Evolutionary conservation across 2,888 invertebrate species (phyloP).

Genomic region (Ornithoptera alexandrae): DNA sequence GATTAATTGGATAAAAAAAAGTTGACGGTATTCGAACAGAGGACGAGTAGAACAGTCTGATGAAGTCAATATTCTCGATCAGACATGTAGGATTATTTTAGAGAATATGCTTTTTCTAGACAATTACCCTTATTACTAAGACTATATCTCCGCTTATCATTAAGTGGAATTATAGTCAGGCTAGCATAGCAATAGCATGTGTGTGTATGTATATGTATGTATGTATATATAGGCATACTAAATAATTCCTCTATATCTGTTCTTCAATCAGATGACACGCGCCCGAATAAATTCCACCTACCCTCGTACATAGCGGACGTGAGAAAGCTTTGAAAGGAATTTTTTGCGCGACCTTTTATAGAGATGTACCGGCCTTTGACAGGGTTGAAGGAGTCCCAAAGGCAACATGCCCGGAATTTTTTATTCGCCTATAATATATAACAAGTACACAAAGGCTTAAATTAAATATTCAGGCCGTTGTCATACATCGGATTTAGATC

Average conservation of each 20-base stretch:
- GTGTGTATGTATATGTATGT: not conserved
- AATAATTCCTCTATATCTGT: constrained; percentile 1
- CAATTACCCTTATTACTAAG: too few species aligned
- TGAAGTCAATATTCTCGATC: too few species aligned
- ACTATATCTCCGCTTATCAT: too few species aligned
- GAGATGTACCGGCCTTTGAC: not conserved
- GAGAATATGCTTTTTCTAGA: too few species aligned
- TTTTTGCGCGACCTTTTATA: not conserved
- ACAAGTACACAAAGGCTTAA: not conserved
- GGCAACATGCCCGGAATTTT: not conserved
- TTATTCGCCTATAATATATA: not conserved
- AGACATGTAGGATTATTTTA: too few species aligned
- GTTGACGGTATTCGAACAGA: too few species aligned
- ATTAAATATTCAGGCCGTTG: too few species aligned
- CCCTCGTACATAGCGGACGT: not conserved
- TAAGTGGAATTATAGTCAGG: too few species aligned
- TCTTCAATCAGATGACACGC: not conserved
- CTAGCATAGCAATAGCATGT: too few species aligned
- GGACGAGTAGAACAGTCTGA: too few species aligned
- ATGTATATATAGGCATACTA: not conserved
- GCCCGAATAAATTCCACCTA: not conserved
- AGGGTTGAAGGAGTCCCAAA: not conserved
- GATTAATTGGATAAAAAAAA: too few species aligned
- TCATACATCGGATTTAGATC: too few species aligned
- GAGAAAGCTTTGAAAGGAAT: not conserved